Conservation (phyloP, 2,888 invertebrate genomes). For the Synergus japonicus region DNA sequence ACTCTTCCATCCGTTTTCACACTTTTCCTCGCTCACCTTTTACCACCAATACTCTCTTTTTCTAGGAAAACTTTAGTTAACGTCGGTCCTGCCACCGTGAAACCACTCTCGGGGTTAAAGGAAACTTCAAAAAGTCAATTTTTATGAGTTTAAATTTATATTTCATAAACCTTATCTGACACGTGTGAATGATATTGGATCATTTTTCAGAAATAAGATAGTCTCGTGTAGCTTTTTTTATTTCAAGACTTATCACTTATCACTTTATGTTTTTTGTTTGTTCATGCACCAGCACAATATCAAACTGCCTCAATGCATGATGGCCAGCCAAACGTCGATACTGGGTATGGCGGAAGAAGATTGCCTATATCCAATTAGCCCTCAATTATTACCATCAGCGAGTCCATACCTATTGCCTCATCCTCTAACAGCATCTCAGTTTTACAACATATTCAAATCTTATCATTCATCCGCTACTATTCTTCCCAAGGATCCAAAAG, state of each 20-base stretch:
- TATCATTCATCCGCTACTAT: not conserved
- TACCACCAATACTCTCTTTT: no score
- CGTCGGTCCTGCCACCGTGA: no score
- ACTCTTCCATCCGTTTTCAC: no score
- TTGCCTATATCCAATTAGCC: constrained; percentile 74
- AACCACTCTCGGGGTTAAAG: no score
- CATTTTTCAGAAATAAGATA: not conserved
- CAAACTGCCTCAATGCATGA: constrained; percentile 74
- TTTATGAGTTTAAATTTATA: no score
- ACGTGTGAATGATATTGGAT: not conserved
- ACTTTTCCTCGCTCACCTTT: no score
- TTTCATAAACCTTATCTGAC: no score
- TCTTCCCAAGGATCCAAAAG: not conserved
- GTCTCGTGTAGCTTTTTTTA: not conserved
- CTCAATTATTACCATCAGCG: constrained; percentile 69
- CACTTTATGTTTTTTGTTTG: constrained; percentile 52
- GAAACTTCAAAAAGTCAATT: no score
- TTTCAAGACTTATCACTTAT: not conserved
- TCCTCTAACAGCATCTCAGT: constrained; percentile 70
- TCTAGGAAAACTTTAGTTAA: no score
- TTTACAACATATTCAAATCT: constrained; percentile 65
- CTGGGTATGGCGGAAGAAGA: constrained; percentile 73
- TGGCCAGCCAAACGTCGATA: constrained; percentile 65
- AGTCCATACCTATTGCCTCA: constrained; percentile 73
- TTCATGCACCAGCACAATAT: constrained; percentile 71